Evolutionary conservation across 2,797 vertebrate genomes (phyloP), one percentile per base, ranked within the genome.

Genomic region (Tapera naevia): DNA sequence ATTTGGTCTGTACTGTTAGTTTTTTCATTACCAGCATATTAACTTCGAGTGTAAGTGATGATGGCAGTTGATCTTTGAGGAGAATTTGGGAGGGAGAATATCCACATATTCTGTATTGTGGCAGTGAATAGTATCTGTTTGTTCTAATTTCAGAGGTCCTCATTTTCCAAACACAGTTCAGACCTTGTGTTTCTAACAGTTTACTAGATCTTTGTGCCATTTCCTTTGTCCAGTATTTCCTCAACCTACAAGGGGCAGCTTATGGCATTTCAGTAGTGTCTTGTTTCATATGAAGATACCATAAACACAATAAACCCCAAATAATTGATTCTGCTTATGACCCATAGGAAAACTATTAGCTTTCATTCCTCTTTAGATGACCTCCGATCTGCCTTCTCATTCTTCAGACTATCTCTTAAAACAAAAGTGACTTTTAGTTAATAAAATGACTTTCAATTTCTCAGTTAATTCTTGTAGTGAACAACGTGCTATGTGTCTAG

Each of bases 251-350:
- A 78, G n/a, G 21, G 70, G 3, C 15, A 91, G 25, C 71, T 83
- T 56, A 74, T 67, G 23, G 15, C 33, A 81, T 67, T 92, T 93
- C 39, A 86, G 41, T 32, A 39, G 17, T 41, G 15, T 16, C 37
- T 24, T 75, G 58, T 12, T 89, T 37, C 62, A 21, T 94, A 74
- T 88, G 67, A 82, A 83, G 65, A 76, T 14, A 70, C 5, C 65
- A 86, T 80, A 87, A 91, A 60, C 92, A 37, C 13, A 87, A 64
- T 45, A 91, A 64, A 89, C 94, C 16, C 16, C 74, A 90, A 83
- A 76, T 0, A 86, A 86, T 6, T 53, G 13, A 86, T 89, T 91
- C 37, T 84, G 73, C 33, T 37, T 57, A 45, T 65, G 50, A 39
- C 19, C 93, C 21, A 81, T 9, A 87, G 23, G 32, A 89, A 93